Evolutionary conservation across 2,113 vertebrate species (phyloP).

Genomic region (Dipodomys merriami): DNA sequence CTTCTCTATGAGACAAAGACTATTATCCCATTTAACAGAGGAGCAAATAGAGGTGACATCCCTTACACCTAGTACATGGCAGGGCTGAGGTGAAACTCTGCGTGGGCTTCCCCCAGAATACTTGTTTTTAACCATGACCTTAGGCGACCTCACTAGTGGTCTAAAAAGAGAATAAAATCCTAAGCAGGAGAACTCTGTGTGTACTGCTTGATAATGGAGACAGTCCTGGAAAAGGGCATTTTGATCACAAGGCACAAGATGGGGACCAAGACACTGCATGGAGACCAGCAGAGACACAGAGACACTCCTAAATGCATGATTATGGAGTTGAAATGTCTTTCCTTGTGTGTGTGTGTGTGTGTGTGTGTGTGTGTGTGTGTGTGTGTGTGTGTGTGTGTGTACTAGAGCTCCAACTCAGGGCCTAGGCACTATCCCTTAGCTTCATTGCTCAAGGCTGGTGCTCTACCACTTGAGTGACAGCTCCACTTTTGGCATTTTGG

Average conservation of each 20-base stretch:
- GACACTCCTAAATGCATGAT: neutral
- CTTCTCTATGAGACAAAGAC: neutral
- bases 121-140: neutral
- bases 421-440: no score
- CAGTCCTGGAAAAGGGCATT: rapidly evolving
- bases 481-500: no score
- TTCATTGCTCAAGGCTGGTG: no score
- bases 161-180: neutral
- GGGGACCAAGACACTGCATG: neutral
- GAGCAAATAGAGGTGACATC: neutral
- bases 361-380: no score
- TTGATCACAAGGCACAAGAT: neutral
- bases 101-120: neutral
- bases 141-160: neutral
- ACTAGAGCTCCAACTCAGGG: no score
- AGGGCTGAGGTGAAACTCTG: neutral
- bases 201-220: rapidly evolving
- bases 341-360: no score
- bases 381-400: no score
- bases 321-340: neutral
- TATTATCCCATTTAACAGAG: neutral
- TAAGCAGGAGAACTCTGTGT: rapidly evolving
- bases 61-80: neutral
- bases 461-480: no score
- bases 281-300: neutral